phyloP scores from a whole-genome alignment of 2,113 vertebrate species.

The Pogonocichla stellata region DNA sequence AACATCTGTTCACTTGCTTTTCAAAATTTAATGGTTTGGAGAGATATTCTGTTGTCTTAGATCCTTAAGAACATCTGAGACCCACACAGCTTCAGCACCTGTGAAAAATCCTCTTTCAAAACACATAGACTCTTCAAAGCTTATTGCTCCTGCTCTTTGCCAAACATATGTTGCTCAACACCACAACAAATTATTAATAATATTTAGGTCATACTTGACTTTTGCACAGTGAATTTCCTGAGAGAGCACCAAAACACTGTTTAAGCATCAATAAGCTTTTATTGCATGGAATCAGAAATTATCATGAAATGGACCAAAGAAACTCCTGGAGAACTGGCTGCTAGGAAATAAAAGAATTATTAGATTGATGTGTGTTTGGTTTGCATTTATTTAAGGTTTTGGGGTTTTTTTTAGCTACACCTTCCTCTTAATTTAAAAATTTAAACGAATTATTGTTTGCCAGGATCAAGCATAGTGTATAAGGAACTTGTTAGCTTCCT shows the following conservation, averaged over 20 bases:
- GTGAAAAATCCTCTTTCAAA: constrained; percentile 67
- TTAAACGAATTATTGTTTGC: neutral
- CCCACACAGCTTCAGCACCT: constrained; percentile 70
- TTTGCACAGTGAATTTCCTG: constrained; percentile 3
- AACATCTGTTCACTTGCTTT: constrained; percentile 79
- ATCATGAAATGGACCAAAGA: neutral
- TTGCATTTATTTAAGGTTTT: neutral
- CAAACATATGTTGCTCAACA: constrained; percentile 68
- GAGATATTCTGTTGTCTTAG: constrained; percentile 80
- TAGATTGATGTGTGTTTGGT: neutral
- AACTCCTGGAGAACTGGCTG: neutral
- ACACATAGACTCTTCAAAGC: constrained; percentile 69
- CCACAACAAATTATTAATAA: constrained; percentile 67
- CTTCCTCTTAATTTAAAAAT: neutral
- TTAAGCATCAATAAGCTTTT: neutral
- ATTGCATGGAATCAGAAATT: neutral
- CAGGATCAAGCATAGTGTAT: neutral
- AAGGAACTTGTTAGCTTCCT: neutral
- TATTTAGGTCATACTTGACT: constrained; percentile 45
- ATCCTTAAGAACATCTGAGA: constrained; percentile 82
- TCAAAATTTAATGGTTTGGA: constrained; percentile 79
- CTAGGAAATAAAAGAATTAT: neutral
- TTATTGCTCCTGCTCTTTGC: constrained; percentile 50
- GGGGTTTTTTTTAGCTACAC: neutral
- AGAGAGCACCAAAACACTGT: neutral